Evolutionary conservation across 2,113 vertebrate genomes (phyloP), one percentile per base, ranked within the genome.

Genomic region (Stomatorhinus ivindoensis): DNA sequence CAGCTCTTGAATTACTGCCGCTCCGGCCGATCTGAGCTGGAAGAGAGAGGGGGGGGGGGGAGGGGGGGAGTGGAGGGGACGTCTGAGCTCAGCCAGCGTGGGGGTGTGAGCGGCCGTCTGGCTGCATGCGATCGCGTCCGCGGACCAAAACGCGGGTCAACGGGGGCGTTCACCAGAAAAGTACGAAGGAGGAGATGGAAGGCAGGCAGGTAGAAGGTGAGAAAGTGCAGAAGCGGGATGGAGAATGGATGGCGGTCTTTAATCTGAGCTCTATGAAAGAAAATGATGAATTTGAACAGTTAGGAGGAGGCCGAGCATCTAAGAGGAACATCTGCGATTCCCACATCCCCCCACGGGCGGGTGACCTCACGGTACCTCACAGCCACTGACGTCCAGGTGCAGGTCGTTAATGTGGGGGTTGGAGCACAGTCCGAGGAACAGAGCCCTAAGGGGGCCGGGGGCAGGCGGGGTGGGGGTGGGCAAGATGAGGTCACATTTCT

Each of bases 331-430:
- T 19, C 69, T 76, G 31, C 35, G 5, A 35, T 5, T 76, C 13
- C 31, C 15, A 42, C 6, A 80, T 17, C n/a, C 35, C 35, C 15
- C 13, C 73, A 19, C 5, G 50, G 31, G 89, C 90, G 0, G 73
- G 31, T 11, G 31, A 42, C 85, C 7, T 13, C 10, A 11, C 3
- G 69, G 80, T 95, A 98, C 97, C 96, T 98, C 97, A 91, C 97
- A 98, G 95, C 96, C 93, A 93, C 97, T 97, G 94, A 97, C 95
- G 94, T 98, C 97, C 94, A 98, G 94, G 91, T 97, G 96, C 91
- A 98, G 94, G 87, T 97, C 96, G 31, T 94, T 94, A 94, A 98
- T 96, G 94, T 97, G 97, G 90, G 96, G 96, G 92, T 98, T 98
- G 92, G 97, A 96, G 91, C 96, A 97, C 91, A 98, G 95, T 90